Evolutionary conservation across 1,140 invertebrate genomes (phyloP).

Genomic region (Ceratina japonica): DNA sequence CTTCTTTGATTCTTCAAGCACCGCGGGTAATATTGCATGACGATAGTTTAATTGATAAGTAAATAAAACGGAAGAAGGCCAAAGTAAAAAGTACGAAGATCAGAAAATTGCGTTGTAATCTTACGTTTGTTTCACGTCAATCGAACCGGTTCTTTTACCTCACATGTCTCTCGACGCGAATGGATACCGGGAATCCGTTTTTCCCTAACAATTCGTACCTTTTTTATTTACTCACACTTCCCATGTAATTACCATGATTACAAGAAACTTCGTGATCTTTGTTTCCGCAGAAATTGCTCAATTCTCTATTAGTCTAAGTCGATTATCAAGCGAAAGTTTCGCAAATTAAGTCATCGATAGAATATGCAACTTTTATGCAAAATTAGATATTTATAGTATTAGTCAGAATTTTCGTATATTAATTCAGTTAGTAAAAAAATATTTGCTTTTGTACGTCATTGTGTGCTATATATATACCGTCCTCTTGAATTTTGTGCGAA

Average conservation of each 20-base stretch:
- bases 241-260: neutral
- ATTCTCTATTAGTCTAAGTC: neutral
- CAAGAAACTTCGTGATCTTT: neutral
- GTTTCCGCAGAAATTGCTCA: neutral
- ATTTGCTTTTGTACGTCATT: too few relatives aligned
- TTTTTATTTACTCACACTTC: too few relatives aligned
- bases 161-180: neutral
- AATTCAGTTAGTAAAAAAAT: too few relatives aligned
- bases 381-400: too few relatives aligned
- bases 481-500: neutral
- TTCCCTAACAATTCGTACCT: too few relatives aligned
- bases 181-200: too few relatives aligned
- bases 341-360: neutral
- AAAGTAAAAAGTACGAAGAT: neutral
- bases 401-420: too few relatives aligned
- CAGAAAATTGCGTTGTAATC: neutral
- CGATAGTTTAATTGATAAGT: too few relatives aligned
- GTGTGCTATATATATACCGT: too few relatives aligned
- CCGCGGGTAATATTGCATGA: too few relatives aligned
- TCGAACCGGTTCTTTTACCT: conserved; percentile 1
- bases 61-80: neutral
- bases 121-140: neutral
- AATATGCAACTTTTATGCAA: too few relatives aligned
- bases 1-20: too few relatives aligned
- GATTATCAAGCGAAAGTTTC: neutral